These are phyloP conservation scores for Castor canadensis DNA, from an alignment of 2,113 vertebrate species.

Conservation along the genomic window DNA sequence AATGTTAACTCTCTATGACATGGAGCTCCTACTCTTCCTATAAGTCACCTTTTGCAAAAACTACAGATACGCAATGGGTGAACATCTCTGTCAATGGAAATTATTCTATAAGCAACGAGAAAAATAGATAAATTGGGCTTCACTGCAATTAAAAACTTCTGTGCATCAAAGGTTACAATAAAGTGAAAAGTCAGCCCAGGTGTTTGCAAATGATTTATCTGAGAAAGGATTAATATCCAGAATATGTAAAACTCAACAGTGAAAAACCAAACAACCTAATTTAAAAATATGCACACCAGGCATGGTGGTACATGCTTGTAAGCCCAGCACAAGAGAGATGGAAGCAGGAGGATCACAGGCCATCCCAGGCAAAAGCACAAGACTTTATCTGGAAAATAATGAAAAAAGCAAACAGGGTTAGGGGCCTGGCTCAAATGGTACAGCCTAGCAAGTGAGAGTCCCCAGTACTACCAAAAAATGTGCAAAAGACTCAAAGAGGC, in stretches of 20 bases:
- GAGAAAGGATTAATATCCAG: neutral
- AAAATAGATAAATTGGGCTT: neutral
- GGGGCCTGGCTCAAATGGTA: no score
- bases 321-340: no score
- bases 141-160: neutral
- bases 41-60: neutral
- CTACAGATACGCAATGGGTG: neutral
- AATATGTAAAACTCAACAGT: neutral
- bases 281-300: neutral
- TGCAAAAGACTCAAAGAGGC: neutral
- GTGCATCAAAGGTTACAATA: neutral
- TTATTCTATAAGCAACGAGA: neutral
- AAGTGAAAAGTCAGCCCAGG: neutral
- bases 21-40: neutral
- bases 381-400: no score
- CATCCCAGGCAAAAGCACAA: no score
- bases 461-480: no score
- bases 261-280: neutral
- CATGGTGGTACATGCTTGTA: no score
- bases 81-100: neutral
- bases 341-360: no score
- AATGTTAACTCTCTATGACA: neutral
- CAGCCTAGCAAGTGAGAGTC: no score
- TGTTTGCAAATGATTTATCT: neutral
- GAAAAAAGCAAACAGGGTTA: no score